phyloP scores from a whole-genome alignment of 2,888 invertebrate species.

The Andrena praecox region DNA sequence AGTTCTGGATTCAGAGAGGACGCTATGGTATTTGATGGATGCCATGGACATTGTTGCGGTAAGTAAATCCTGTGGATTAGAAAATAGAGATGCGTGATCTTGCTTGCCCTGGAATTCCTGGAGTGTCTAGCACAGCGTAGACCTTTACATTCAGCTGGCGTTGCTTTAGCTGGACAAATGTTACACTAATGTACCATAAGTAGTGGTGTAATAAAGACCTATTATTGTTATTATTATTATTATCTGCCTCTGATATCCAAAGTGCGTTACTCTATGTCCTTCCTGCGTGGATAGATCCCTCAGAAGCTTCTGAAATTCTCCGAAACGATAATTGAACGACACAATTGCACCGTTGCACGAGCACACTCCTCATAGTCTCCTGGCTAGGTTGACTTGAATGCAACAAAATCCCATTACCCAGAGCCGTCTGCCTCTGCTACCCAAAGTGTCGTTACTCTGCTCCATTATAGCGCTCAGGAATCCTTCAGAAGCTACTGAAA shows the following conservation, averaged over 20 bases:
- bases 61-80: neutral
- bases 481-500: neutral
- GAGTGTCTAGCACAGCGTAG: no score
- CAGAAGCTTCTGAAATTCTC: neutral
- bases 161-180: no score
- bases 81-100: neutral
- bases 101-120: no score
- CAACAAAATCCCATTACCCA: neutral
- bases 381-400: neutral
- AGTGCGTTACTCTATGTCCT: neutral
- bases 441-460: neutral
- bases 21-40: neutral
- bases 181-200: no score
- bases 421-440: neutral
- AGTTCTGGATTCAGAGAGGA: conserved; percentile 7
- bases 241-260: neutral
- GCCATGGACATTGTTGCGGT: neutral
- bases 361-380: neutral
- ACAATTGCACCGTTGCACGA: conserved; percentile 15
- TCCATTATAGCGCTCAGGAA: neutral
- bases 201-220: no score
- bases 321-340: conserved; percentile 5
- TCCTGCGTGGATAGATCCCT: neutral
- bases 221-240: no score
- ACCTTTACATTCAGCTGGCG: no score